phyloP scores from a whole-genome alignment of 2,888 invertebrate species.

The Amiota communis region DNA sequence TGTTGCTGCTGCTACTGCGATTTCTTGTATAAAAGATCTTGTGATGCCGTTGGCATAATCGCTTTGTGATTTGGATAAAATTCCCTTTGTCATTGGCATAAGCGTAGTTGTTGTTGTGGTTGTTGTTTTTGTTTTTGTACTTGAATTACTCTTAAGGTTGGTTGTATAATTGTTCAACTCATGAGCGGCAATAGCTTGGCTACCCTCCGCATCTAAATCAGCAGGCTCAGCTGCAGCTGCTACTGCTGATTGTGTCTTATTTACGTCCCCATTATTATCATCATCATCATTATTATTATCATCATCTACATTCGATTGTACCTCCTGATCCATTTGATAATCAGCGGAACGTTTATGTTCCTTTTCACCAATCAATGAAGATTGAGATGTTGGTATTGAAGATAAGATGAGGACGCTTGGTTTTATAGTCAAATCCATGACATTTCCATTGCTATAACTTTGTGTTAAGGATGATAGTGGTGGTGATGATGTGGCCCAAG shows the following conservation, averaged over 20 bases:
- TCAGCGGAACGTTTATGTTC: constrained; percentile 17
- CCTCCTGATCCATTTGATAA: constrained; percentile 12
- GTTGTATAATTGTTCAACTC: constrained; percentile 59
- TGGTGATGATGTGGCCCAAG: constrained; percentile 55
- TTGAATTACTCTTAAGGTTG: constrained; percentile 55
- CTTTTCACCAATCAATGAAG: neutral
- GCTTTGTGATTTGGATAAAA: no score
- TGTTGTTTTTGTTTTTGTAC: constrained; percentile 44
- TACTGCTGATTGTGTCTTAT: neutral
- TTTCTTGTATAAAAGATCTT: neutral
- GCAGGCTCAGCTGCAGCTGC: constrained; percentile 1
- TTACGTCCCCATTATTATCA: constrained; percentile 17
- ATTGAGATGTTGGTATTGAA: no score
- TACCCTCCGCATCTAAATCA: constrained; percentile 15
- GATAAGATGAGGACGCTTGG: constrained; percentile 16
- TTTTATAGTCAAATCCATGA: constrained; percentile 54
- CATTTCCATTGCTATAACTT: constrained; percentile 34
- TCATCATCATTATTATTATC: constrained; percentile 25
- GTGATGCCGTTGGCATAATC: constrained; percentile 5
- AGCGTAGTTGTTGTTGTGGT: constrained; percentile 28
- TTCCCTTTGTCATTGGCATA: constrained; percentile 28
- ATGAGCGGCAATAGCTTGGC: constrained; percentile 24
- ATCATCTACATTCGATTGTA: constrained; percentile 17
- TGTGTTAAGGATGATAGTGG: neutral
- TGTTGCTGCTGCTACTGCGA: constrained; percentile 27